These are phyloP conservation scores for Abscondita cerata DNA, from an alignment of 2,888 invertebrate genomes.

Conservation along the genomic window DNA sequence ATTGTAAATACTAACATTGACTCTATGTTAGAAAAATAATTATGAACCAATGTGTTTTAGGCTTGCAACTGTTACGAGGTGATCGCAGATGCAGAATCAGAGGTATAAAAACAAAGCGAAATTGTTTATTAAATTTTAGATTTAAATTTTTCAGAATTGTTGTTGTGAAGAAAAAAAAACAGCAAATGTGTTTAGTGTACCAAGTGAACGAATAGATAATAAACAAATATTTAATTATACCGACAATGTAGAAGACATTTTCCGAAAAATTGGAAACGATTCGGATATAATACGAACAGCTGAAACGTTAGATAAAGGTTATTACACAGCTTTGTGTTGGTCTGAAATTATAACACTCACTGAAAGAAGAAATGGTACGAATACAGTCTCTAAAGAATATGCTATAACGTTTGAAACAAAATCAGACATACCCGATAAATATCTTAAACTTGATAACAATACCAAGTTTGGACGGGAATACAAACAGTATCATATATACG, in stretches of 20 bases:
- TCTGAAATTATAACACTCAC: constrained; percentile 33
- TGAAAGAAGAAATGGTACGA: constrained; percentile 21
- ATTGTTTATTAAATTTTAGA: neutral
- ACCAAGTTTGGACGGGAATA: neutral
- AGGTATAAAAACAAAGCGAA: neutral
- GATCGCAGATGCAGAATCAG: neutral
- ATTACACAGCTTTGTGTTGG: constrained; percentile 39
- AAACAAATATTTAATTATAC: neutral
- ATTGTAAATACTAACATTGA: no score
- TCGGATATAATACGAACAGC: constrained; percentile 3
- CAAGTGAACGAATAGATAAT: neutral
- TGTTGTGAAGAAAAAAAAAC: neutral
- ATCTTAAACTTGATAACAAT: neutral
- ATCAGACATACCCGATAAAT: constrained; percentile 24
- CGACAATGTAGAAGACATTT: constrained; percentile 6
- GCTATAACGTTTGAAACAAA: constrained; percentile 38
- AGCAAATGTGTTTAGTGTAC: neutral
- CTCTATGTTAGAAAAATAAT: no score
- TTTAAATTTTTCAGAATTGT: neutral
- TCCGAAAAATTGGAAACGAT: constrained; percentile 44
- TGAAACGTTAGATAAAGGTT: constrained; percentile 28
- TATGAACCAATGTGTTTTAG: neutral
- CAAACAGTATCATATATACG: constrained; percentile 15
- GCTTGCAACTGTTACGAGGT: neutral
- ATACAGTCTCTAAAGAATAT: constrained; percentile 24